Percentiles rank a stretch among this genome's conserved stretches.
phyloP scores from a whole-genome alignment of 2,797 vertebrate species.

The Urophycis tenuis region DNA sequence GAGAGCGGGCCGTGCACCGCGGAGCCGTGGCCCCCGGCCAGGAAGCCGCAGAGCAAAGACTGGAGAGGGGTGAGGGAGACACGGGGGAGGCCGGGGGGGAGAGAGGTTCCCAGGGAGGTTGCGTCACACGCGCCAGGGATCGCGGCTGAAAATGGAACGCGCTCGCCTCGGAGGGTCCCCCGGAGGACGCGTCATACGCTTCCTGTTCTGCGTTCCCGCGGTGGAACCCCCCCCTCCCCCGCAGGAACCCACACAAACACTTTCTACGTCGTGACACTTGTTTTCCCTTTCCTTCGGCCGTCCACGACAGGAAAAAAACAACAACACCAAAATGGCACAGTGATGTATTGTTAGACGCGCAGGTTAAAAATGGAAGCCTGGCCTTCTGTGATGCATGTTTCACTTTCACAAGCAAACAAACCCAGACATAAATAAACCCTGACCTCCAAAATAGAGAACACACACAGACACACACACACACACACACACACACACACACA shows the following conservation, averaged over 20 bases:
- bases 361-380: slow-evolving; percentile 37
- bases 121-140: slow-evolving; percentile 30
- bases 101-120: slow-evolving; percentile 45
- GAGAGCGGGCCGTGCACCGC: slow-evolving; percentile 31
- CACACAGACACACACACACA: background rate
- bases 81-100: slow-evolving; percentile 36
- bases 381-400: slow-evolving; percentile 15
- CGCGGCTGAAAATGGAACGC: background rate
- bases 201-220: slow-evolving; percentile 22
- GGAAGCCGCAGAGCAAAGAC: slow-evolving; percentile 12
- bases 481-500: background rate
- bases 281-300: slow-evolving; percentile 37
- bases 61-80: background rate
- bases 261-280: slow-evolving; percentile 38
- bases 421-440: background rate
- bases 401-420: background rate
- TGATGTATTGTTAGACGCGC: slow-evolving; percentile 34
- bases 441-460: background rate
- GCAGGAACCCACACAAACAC: slow-evolving; percentile 30
- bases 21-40: slow-evolving; percentile 34
- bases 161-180: slow-evolving; percentile 13
- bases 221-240: slow-evolving; percentile 38
- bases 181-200: background rate
- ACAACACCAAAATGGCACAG: background rate
- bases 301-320: slow-evolving; percentile 22